Evolutionary conservation across 30 jellyfish, hydroid and myxozoan genomes (phyloP).

Genomic region (Nemopilema nomurai): DNA sequence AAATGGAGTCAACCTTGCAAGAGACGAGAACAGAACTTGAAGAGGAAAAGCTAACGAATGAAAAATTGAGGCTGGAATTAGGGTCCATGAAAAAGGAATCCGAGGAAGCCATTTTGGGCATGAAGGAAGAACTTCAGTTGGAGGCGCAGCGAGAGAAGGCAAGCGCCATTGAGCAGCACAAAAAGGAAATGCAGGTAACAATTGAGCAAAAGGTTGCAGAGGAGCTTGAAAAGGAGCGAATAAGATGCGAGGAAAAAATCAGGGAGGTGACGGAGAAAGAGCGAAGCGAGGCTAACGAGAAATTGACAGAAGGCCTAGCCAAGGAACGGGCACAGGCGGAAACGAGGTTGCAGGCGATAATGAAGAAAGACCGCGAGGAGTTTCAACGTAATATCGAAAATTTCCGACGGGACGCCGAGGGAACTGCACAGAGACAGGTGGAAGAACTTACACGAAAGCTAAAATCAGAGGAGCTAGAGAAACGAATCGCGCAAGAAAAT

Average conservation of each 20-base stretch:
- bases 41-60: constrained; percentile 66
- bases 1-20: constrained; percentile 54
- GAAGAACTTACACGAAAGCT: constrained; percentile 84
- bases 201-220: constrained; percentile 71
- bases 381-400: constrained; percentile 81
- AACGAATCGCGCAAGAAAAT: constrained; percentile 82
- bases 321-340: constrained; percentile 81
- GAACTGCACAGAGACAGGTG: constrained; percentile 68
- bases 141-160: constrained; percentile 81
- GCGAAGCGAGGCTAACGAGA: constrained; percentile 53
- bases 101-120: constrained; percentile 60
- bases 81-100: constrained; percentile 62
- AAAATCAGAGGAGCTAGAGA: constrained; percentile 86
- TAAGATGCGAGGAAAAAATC: constrained; percentile 47
- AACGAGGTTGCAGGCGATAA: constrained; percentile 54
- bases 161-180: constrained; percentile 62
- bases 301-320: constrained; percentile 37
- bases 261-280: constrained; percentile 77
- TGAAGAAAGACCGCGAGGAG: constrained; percentile 84
- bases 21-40: constrained; percentile 81
- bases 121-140: constrained; percentile 65
- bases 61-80: constrained; percentile 52
- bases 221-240: constrained; percentile 78
- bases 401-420: constrained; percentile 81
- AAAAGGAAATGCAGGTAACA: constrained; percentile 56